Conservation (phyloP, 1,140 invertebrate species). For the Caenorhabditis elegans region DNA sequence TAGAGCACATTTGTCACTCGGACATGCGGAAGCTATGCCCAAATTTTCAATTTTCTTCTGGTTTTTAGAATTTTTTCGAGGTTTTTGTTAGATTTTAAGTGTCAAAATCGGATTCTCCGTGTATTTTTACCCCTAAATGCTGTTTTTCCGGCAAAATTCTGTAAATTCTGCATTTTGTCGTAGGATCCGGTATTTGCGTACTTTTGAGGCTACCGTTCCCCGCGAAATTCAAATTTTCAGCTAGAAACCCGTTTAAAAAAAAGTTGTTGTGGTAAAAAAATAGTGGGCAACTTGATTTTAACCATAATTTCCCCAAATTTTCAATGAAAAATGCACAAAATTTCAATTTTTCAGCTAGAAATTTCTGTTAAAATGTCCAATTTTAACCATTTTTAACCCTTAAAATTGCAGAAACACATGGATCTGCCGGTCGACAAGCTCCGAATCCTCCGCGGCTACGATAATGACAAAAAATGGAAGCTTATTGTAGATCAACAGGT, state of each 20-base stretch:
- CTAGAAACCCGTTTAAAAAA: too few species aligned
- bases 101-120: neutral
- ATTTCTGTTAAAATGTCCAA: neutral
- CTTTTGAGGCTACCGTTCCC: too few species aligned
- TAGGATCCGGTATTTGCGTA: too few species aligned
- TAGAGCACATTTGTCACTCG: too few species aligned
- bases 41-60: too few species aligned
- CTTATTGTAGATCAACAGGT: slow-evolving; percentile 89
- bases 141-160: too few species aligned
- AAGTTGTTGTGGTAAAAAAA: too few species aligned
- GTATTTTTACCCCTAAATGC: too few species aligned
- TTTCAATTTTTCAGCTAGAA: neutral
- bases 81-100: neutral
- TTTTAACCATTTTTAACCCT: neutral
- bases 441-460: slow-evolving; percentile 91
- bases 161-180: too few species aligned
- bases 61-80: neutral
- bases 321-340: slow-evolving; percentile 29
- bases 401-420: slow-evolving; percentile 82
- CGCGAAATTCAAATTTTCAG: too few species aligned
- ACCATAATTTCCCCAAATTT: slow-evolving; percentile 8
- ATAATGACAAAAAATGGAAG: slow-evolving; percentile 98
- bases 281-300: too few species aligned
- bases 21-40: too few species aligned
- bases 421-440: slow-evolving; percentile 98